Evolutionary conservation across 1,140 invertebrate species (phyloP), one percentile per base, ranked within the genome.

Genomic region (Maconellicoccus hirsutus): DNA sequence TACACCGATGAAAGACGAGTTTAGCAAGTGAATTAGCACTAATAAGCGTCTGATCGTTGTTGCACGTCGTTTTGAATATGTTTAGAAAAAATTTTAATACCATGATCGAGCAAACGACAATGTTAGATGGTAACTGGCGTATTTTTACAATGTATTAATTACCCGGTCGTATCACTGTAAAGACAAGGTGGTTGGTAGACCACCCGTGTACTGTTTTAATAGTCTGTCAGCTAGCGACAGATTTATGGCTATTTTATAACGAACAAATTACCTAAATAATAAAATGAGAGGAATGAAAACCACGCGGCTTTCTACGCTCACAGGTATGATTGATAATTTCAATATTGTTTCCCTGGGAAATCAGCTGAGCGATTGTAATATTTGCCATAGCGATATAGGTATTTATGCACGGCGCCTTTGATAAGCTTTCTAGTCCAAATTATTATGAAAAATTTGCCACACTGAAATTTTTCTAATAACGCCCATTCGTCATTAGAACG

Each of bases 201-300:
- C 61, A 66, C 61, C 61, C 61, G 61, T 66, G 61, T 66, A 66
- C 61, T 66, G 61, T 66, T 66, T 25, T 66, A 66, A 66, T 66
- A 66, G 61, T 66, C 61, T 66, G 61, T 66, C 61, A 66, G 61
- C 61, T 66, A 25, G 61, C 61, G 61, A 66, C 61, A 66, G 61
- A 66, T 66, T 66, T 66, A 66, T 66, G 21, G 25, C 61, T 66
- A 66, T 66, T 26, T 23, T 66, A 66, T 66, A 25, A 66, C 3
- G 25, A 66, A 23, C 22, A 66, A 66, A 25, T 66, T 25, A 25
- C 25, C 25, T 25, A 66, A 66, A 66, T 25, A 66, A 12, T 12
- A 66, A 66, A 66, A 66, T 25, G 25, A 66, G 21, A 59, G 21
- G 21, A 23, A 66, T 23, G 25, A 66, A 66, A 25, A 22, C 3